A percentile compares a stretch with the other conserved stretches of the same genome.
Evolutionary conservation across 2,797 vertebrate genomes (phyloP).

Genomic region (Coendou prehensilis): DNA sequence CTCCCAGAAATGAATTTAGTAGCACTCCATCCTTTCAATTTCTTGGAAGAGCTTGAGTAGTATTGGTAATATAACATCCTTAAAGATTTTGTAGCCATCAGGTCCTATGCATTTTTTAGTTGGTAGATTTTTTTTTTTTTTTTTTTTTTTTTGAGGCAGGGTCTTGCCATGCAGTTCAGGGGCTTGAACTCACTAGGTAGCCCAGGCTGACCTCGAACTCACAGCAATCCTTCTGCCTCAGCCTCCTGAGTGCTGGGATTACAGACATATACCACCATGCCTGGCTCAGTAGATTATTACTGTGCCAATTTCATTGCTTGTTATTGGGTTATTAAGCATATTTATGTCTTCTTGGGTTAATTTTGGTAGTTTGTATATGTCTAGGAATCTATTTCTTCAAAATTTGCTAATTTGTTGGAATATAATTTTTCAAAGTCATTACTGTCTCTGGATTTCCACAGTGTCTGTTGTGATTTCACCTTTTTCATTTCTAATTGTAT

Average conservation of each 20-base stretch:
- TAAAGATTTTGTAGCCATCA: neutral
- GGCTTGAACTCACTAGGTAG: too few species aligned
- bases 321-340: neutral
- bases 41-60: neutral
- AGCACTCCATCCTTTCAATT: neutral
- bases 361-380: neutral
- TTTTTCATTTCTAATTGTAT: too few species aligned
- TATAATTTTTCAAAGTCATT: neutral
- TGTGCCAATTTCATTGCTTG: neutral
- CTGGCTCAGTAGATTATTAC: neutral
- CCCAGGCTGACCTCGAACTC: too few species aligned
- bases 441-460: neutral
- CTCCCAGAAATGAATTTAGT: neutral
- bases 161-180: too few species aligned
- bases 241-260: too few species aligned
- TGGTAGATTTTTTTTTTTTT: neutral
- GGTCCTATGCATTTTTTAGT: neutral
- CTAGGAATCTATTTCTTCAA: neutral
- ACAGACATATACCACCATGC: too few species aligned
- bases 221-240: too few species aligned
- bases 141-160: too few species aligned
- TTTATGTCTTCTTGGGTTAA: neutral
- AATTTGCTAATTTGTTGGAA: neutral
- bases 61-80: neutral
- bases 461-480: neutral